Evolutionary conservation across 1,140 invertebrate genomes (phyloP), one percentile per base, ranked within the genome.

Genomic region (Megalonaias nervosa): DNA sequence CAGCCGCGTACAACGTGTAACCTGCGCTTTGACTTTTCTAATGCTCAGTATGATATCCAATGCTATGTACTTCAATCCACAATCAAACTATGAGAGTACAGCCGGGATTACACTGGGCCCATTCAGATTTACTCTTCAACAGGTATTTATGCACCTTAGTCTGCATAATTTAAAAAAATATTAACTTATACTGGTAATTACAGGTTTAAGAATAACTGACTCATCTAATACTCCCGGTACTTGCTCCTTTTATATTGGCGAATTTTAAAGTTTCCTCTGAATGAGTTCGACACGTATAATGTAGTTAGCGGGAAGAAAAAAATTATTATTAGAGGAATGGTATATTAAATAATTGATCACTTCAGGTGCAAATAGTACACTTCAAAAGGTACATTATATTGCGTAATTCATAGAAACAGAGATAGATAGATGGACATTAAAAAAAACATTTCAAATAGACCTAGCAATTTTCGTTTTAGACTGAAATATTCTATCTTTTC

Each of bases 21-120:
- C 90, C 0, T 91, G 91, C 75, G 91, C 90, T 75, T 82, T 91
- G 74, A 86, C 88, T 1, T 81, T 91, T 21, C 82, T 91, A 11
- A 91, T 91, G 71, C 84, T 90, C 21, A 91, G 89, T 15, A 91
- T 91, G 91, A 90, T 91, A 64, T 85, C 90, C 55, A 91, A 91
- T 80, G 89, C 88, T 74, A 91, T 91, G 90, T 91, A 87, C 81
- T 91, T 91, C 80, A 89, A 89, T 57, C 77, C 81, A 1, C 84
- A 88, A 21, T 75, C 77, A 12, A 76, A 83, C 9, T 71, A 82
- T 48, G 59, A 76, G 64, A 69, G 62, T 16, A 77, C 79, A n/a
- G 74, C 79, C 0, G 80, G 81, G 57, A 59, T 88, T 60, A 76
- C 81, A 64, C 60, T 87, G 14, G 87, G 87, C 70, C 87, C 87